phyloP scores from a whole-genome alignment of 1,140 invertebrate genomes.

The Reticulitermes speratus region DNA sequence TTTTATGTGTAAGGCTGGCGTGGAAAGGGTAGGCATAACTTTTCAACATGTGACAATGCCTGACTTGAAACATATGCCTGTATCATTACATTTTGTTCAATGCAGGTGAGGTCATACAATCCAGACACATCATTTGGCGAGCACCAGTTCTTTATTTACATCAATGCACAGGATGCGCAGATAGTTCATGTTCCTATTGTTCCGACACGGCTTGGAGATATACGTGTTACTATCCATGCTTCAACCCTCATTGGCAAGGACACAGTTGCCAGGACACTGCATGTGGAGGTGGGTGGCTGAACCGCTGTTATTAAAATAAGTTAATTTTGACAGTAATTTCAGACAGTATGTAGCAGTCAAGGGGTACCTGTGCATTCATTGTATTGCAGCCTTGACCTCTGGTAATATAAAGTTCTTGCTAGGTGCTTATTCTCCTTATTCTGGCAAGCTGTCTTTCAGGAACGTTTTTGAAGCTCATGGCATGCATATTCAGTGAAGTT shows the following conservation, averaged over 20 bases:
- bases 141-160: constrained; percentile 91
- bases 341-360: not conserved
- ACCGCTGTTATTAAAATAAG: not conserved
- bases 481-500: no score
- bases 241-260: constrained; percentile 83
- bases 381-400: no score
- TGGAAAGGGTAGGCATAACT: no score
- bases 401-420: not conserved
- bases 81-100: not conserved
- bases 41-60: no score
- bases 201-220: constrained; percentile 73
- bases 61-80: no score
- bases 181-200: constrained; percentile 90
- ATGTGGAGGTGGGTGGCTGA: constrained; percentile 64
- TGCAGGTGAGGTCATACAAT: constrained; percentile 68
- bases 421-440: not conserved
- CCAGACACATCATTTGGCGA: constrained; percentile 86
- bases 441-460: not conserved
- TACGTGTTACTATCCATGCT: constrained; percentile 80
- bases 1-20: no score
- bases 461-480: no score
- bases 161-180: constrained; percentile 72
- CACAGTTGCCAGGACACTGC: constrained; percentile 65
- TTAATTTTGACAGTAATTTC: not conserved
- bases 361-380: no score